These are phyloP conservation scores for Hylaeus volcanicus DNA, from an alignment of 1,140 invertebrate species.

Conservation along the genomic window DNA sequence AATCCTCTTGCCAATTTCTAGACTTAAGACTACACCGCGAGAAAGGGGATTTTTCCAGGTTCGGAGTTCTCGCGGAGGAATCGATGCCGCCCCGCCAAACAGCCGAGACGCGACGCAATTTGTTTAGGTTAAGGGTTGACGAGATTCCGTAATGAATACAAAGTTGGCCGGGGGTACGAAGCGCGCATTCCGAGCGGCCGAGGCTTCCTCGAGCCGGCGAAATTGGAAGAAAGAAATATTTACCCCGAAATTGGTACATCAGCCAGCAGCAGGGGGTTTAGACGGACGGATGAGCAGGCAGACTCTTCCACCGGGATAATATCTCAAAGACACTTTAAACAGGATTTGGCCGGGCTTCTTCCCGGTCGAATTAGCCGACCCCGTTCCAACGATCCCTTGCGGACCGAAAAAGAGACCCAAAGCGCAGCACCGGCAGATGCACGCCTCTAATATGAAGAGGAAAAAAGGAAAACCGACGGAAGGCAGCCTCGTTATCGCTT, in stretches of 20 bases:
- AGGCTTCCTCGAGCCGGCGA: slow-evolving; percentile 12
- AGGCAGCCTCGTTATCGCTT: slow-evolving; percentile 39
- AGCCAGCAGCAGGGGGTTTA: slow-evolving; percentile 6
- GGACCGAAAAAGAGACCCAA: not conserved
- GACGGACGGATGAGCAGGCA: slow-evolving; percentile 2
- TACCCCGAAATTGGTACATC: slow-evolving; percentile 66
- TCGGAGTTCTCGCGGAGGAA: not conserved
- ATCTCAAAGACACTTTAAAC: slow-evolving; percentile 56
- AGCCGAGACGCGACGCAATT: slow-evolving; percentile 56
- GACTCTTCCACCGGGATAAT: slow-evolving; percentile 41
- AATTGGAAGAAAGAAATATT: slow-evolving; percentile 71
- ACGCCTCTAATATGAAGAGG: slow-evolving; percentile 31
- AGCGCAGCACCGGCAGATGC: not conserved
- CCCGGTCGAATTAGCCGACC: slow-evolving; percentile 46
- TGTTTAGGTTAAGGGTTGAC: slow-evolving; percentile 70
- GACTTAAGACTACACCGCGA: too few relatives aligned
- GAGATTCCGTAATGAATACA: slow-evolving; percentile 70
- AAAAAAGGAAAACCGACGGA: not conserved
- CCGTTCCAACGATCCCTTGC: not conserved
- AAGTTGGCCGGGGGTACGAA: slow-evolving; percentile 45
- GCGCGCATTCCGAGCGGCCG: slow-evolving; percentile 29
- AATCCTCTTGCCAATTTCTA: too few relatives aligned
- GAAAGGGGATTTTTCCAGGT: not conserved
- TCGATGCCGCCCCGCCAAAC: slow-evolving; percentile 12
- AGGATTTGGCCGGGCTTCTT: slow-evolving; percentile 40